A percentile compares a stretch with the other conserved stretches of the same genome.
These are phyloP conservation scores for Oreochromis aureus DNA, from an alignment of 2,113 vertebrate species.

Conservation along the genomic window DNA sequence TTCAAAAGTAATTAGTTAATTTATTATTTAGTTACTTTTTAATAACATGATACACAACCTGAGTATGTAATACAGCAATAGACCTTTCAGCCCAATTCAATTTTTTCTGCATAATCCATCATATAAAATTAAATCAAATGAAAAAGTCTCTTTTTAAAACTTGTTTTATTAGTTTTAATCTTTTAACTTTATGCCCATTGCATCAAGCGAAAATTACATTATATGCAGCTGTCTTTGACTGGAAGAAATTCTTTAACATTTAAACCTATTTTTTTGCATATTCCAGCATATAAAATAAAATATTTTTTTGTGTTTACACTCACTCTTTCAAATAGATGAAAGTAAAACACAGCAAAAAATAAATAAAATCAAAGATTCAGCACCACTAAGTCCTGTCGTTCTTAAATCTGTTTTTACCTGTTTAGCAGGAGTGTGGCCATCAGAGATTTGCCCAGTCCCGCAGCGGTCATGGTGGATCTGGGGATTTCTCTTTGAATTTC, in stretches of 20 bases:
- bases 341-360: too few species aligned
- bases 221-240: background rate
- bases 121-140: background rate
- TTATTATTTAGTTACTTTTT: background rate
- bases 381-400: background rate
- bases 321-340: too few species aligned
- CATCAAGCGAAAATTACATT: background rate
- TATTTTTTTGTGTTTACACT: background rate
- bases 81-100: background rate
- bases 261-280: background rate
- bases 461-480: background rate
- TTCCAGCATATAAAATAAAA: background rate
- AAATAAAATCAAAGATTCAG: background rate
- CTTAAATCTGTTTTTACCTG: background rate
- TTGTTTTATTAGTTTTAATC: background rate
- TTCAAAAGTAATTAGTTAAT: background rate
- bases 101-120: background rate
- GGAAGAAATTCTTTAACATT: background rate
- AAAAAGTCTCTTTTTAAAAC: background rate
- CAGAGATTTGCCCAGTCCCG: background rate
- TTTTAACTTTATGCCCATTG: background rate
- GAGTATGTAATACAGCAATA: background rate
- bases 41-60: background rate
- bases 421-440: background rate
- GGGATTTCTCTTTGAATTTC: background rate